phyloP scores from a whole-genome alignment of 2,797 vertebrate species.

The Crocodylus rhombifer region DNA sequence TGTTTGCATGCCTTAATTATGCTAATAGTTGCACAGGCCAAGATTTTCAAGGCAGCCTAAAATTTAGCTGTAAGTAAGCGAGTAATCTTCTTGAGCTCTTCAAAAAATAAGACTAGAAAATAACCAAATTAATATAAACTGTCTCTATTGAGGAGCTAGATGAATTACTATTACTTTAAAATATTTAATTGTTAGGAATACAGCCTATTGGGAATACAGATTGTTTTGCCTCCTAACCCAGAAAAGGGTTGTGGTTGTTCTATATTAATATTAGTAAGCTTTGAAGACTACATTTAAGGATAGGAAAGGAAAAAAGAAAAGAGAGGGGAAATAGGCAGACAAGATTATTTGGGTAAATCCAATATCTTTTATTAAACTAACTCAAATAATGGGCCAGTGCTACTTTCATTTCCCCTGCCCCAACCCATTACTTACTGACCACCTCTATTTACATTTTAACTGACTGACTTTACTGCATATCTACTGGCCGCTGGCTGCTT shows the following conservation, averaged over 20 bases:
- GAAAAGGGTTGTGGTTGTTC: neutral
- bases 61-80: neutral
- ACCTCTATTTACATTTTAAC: too few species aligned
- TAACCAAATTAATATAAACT: neutral
- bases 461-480: too few species aligned
- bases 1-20: too few species aligned
- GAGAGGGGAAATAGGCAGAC: too few species aligned
- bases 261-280: neutral
- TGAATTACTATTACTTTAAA: neutral
- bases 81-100: neutral
- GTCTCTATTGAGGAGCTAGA: neutral
- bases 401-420: too few species aligned
- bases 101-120: neutral
- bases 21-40: too few species aligned
- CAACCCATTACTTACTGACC: too few species aligned
- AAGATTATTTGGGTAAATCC: too few species aligned
- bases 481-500: too few species aligned
- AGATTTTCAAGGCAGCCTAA: neutral
- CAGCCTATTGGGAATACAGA: neutral
- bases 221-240: neutral
- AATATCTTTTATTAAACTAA: too few species aligned
- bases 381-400: too few species aligned
- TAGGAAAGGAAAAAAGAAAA: neutral
- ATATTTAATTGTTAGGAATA: neutral
- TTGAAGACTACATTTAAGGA: neutral